Conservation (phyloP, 1,140 invertebrate species). For the Halictus rubicundus region DNA sequence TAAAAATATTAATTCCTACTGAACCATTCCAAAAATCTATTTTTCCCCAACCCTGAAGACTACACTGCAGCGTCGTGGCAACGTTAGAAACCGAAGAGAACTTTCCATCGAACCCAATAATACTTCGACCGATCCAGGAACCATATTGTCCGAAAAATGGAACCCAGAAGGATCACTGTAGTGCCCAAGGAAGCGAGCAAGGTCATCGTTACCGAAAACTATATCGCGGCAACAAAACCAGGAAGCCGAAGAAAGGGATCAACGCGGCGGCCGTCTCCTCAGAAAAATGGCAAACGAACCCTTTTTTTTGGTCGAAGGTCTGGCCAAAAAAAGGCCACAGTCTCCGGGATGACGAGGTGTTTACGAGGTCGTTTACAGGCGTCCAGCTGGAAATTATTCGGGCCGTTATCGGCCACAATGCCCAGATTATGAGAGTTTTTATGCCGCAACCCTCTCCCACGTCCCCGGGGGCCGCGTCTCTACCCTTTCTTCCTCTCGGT, state of each 20-base stretch:
- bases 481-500: background rate
- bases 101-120: too few species aligned
- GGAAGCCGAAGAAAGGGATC: background rate
- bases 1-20: too few species aligned
- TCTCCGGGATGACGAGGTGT: conserved; percentile 43
- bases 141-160: too few species aligned
- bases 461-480: background rate
- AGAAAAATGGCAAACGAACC: conserved; percentile 11
- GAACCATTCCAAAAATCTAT: too few species aligned
- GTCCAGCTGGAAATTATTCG: conserved; percentile 52
- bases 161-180: background rate
- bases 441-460: conserved; percentile 11
- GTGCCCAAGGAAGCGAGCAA: background rate
- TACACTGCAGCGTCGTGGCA: too few species aligned
- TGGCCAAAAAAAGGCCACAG: background rate
- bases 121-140: too few species aligned
- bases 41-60: too few species aligned
- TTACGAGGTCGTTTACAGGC: conserved; percentile 58
- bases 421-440: conserved; percentile 57
- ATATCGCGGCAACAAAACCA: background rate
- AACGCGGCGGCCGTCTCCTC: background rate
- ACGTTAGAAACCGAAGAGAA: too few species aligned
- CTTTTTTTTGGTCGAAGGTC: conserved; percentile 25
- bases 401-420: conserved; percentile 49
- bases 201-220: background rate